These are phyloP conservation scores for Nemotelus nigrinus DNA, from an alignment of 2,888 invertebrate genomes.

Conservation along the genomic window DNA sequence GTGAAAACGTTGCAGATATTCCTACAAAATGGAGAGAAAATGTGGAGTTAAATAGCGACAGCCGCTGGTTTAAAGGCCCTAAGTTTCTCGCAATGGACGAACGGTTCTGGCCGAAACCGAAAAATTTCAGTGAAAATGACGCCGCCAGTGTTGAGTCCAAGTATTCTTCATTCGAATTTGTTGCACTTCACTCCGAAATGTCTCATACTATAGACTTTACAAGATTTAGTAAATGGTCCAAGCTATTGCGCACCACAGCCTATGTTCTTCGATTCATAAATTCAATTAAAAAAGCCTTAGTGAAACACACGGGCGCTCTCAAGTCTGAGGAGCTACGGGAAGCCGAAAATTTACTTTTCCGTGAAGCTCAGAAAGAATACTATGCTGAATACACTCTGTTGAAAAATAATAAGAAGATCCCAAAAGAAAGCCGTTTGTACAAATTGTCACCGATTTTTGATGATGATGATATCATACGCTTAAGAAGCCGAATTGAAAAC, in stretches of 20 bases:
- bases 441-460: not conserved
- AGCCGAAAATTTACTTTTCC: not conserved
- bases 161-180: too few species aligned
- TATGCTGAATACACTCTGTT: not conserved
- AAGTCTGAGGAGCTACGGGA: not conserved
- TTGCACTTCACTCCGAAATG: not conserved
- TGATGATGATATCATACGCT: not conserved
- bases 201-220: not conserved
- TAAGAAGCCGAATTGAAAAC: too few species aligned
- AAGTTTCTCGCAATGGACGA: not conserved
- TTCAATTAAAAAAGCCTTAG: not conserved
- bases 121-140: not conserved
- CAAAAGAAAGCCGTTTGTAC: not conserved
- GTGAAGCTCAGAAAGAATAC: too few species aligned
- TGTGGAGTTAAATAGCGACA: not conserved
- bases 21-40: not conserved
- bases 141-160: too few species aligned
- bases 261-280: not conserved
- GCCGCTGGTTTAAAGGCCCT: not conserved
- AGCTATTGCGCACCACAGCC: not conserved
- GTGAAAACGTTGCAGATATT: not conserved
- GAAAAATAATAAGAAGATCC: not conserved
- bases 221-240: constrained; percentile 2
- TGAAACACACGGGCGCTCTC: not conserved
- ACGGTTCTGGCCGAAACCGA: too few species aligned